Conservation (phyloP, 2,888 invertebrate species). For the Charanyca ferruginea region DNA sequence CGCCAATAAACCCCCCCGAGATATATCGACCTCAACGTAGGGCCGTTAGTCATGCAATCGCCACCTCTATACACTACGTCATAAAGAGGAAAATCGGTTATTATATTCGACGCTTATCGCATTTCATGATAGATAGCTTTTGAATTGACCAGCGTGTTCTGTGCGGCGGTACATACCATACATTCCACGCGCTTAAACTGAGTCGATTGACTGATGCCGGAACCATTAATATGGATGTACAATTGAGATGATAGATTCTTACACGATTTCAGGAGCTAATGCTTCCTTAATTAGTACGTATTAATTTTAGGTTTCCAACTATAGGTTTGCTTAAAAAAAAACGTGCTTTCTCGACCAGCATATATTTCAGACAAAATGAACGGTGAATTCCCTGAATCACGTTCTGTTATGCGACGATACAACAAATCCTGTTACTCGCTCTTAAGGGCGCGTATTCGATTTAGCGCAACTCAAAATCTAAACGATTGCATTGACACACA, state of each 20-base stretch:
- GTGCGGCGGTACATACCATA: constrained; percentile 75
- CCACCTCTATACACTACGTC: constrained; percentile 76
- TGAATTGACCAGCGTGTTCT: constrained; percentile 83
- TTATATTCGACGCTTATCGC: constrained; percentile 73
- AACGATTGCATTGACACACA: no score
- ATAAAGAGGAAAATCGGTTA: constrained; percentile 81
- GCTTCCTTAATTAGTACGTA: constrained; percentile 42
- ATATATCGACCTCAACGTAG: constrained; percentile 82
- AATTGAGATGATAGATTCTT: constrained; percentile 70
- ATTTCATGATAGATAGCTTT: constrained; percentile 74
- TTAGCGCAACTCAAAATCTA: no score
- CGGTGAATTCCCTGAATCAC: constrained; percentile 11
- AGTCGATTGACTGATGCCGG: constrained; percentile 77
- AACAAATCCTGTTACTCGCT: constrained; percentile 44
- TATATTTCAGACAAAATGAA: neutral
- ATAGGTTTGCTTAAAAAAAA: constrained; percentile 9
- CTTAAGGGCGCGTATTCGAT: no score
- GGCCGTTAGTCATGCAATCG: constrained; percentile 75
- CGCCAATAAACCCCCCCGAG: constrained; percentile 89
- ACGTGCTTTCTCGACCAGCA: constrained; percentile 2
- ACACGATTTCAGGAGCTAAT: constrained; percentile 49
- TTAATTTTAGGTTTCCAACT: constrained; percentile 25
- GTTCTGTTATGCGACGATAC: constrained; percentile 13
- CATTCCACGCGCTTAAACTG: constrained; percentile 76
- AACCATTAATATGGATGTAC: constrained; percentile 74